phyloP scores from a whole-genome alignment of 2,888 invertebrate genomes.

The Aproaerema taeniolella region DNA sequence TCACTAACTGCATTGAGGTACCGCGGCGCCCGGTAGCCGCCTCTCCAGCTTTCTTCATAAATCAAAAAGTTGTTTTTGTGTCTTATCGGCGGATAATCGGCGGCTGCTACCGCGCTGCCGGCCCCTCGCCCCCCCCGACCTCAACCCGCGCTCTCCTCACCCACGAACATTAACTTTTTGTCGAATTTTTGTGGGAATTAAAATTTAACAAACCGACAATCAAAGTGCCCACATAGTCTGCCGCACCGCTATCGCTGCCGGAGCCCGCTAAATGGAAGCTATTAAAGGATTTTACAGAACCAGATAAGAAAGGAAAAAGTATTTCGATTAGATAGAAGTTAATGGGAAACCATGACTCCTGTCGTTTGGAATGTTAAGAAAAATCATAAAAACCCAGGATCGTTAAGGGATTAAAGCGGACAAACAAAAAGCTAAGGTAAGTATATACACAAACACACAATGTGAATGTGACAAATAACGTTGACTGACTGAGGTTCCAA shows the following conservation, averaged over 20 bases:
- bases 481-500: background rate
- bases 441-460: background rate
- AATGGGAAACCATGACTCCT: constrained; percentile 16
- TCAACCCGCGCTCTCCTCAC: constrained; percentile 29
- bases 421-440: no score
- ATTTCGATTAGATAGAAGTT: constrained; percentile 18
- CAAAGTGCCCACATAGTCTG: constrained; percentile 27
- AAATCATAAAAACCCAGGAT: background rate
- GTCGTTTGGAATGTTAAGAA: constrained; percentile 7
- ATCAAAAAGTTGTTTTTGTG: constrained; percentile 74
- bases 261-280: constrained; percentile 44
- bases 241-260: constrained; percentile 33
- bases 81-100: constrained; percentile 71
- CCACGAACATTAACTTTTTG: constrained; percentile 57
- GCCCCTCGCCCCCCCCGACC: constrained; percentile 25
- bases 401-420: background rate
- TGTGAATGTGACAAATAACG: constrained; percentile 1
- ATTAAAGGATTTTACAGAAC: constrained; percentile 48
- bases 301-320: constrained; percentile 37
- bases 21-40: constrained; percentile 69
- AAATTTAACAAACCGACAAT: constrained; percentile 49
- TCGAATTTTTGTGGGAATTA: constrained; percentile 53
- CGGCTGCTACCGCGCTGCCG: constrained; percentile 60
- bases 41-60: constrained; percentile 69
- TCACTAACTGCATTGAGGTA: constrained; percentile 40